A percentile compares a stretch with the other conserved stretches of the same genome.
Conservation (phyloP, 2,113 vertebrate species). For the Trematomus loennbergii region DNA sequence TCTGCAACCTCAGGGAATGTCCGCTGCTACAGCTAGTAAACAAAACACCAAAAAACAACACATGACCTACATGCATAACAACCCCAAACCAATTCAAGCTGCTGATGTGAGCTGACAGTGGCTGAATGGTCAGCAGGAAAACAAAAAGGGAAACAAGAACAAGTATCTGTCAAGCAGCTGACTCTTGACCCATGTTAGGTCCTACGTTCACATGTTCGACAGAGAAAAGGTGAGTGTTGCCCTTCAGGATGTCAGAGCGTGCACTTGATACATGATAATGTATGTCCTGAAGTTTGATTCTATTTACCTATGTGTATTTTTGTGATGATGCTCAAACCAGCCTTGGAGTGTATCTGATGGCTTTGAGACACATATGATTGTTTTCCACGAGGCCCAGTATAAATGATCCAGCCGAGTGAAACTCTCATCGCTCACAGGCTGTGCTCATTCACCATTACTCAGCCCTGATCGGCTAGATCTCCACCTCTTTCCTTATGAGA, state of each 20-base stretch:
- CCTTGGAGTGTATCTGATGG: constrained; percentile 54
- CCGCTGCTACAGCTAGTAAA: constrained; percentile 39
- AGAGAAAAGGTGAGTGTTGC: constrained; percentile 12
- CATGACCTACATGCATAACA: constrained; percentile 67
- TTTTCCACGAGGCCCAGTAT: constrained; percentile 46
- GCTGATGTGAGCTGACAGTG: constrained; percentile 47
- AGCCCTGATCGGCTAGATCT: constrained; percentile 70
- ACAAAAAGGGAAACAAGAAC: constrained; percentile 25
- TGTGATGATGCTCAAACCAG: constrained; percentile 22
- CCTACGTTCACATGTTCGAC: not conserved
- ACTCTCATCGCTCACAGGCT: constrained; percentile 69
- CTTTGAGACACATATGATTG: constrained; percentile 70
- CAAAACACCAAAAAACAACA: constrained; percentile 27
- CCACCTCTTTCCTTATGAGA: constrained; percentile 64
- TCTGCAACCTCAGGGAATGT: constrained; percentile 67
- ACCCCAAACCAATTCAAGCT: constrained; percentile 18
- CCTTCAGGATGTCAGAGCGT: constrained; percentile 21
- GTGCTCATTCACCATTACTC: constrained; percentile 74
- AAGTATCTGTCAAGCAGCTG: constrained; percentile 5
- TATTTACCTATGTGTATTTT: constrained; percentile 21
- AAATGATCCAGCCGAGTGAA: constrained; percentile 68
- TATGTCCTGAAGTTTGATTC: constrained; percentile 3
- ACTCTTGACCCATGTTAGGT: constrained; percentile 14
- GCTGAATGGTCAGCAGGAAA: constrained; percentile 46
- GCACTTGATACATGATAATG: not conserved